Evolutionary conservation across 37 sponge, comb jelly and placozoan genomes (phyloP).

Genomic region (Haliclona indistincta): DNA sequence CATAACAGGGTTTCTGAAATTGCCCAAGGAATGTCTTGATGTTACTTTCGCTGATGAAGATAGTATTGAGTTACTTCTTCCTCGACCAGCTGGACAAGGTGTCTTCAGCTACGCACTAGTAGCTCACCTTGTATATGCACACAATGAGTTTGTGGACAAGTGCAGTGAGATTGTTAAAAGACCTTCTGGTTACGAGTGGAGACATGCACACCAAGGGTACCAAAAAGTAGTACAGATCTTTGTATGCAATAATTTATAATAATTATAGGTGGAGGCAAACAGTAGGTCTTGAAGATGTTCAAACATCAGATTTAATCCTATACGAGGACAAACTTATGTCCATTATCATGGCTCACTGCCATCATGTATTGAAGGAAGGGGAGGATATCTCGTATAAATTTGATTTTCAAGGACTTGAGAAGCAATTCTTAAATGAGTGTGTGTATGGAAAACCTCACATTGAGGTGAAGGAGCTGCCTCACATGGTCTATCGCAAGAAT

Average conservation of each 20-base stretch:
- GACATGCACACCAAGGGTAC: no score
- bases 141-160: constrained; percentile 66
- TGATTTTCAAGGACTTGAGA: constrained; percentile 72
- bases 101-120: constrained; percentile 51
- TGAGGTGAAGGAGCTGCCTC: constrained; percentile 58
- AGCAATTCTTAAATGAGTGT: constrained; percentile 70
- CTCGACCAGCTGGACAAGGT: constrained; percentile 60
- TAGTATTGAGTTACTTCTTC: constrained; percentile 61
- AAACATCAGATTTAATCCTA: constrained; percentile 52
- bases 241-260: no score
- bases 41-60: constrained; percentile 19
- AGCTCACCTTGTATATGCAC: constrained; percentile 51
- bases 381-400: constrained; percentile 57
- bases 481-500: constrained; percentile 51
- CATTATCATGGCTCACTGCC: constrained; percentile 76
- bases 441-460: constrained; percentile 69
- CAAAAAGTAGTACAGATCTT: no score
- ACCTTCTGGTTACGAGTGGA: no score
- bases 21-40: constrained; percentile 39
- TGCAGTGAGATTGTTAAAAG: no score
- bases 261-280: constrained; percentile 24
- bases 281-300: constrained; percentile 60
- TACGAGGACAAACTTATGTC: constrained; percentile 65
- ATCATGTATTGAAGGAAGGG: constrained; percentile 67
- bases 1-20: constrained; percentile 22